Evolutionary conservation across 2,888 invertebrate genomes (phyloP), one percentile per base, ranked within the genome.

Genomic region (Embidobia sp.): DNA sequence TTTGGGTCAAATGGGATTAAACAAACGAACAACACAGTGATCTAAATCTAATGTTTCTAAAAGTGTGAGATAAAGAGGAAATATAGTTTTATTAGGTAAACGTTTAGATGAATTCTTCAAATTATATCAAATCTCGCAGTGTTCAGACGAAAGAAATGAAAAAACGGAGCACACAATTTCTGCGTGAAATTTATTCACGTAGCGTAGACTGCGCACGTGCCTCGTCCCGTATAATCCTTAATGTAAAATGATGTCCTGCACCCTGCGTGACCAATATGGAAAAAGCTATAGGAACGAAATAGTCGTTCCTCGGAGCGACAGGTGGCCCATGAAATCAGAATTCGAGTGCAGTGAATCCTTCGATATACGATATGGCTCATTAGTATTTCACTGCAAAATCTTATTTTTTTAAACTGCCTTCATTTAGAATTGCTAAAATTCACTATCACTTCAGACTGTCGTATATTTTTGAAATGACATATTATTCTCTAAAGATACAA

Each of bases 311-410:
- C 42, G 82, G 81, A 79, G 87, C 88, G 88, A 88, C 89, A 89
- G 89, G 88, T 89, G 89, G 89, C 85, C 88, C 89, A 88, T 89
- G 88, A 89, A 88, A 89, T 89, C 88, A 83, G 83, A 84, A 82
- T 85, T 84, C 85, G 85, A 86, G 84, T 84, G 81, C 82, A 82
- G 76, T 82, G 78, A 82, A 83, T 83, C 83, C 81, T 55, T 79
- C 49, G 37, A 16, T 40, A n/a, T 22, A 19, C 61, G 78, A 75
- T 75, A 51, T 66, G 78, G 66, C 49, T 78, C 78, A 78, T 78
- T 78, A 75, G 31, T 70, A 63, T 66, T 66, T 78, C 64, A 42
- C 51, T 26, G 42, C 0, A 16, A 48, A 48, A 8, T 67, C 59
- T 74, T 63, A 72, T 22, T 11, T 51, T 67, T 74, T 74, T 33